phyloP scores from a whole-genome alignment of 2,888 invertebrate genomes.

The Argyresthia albistria region DNA sequence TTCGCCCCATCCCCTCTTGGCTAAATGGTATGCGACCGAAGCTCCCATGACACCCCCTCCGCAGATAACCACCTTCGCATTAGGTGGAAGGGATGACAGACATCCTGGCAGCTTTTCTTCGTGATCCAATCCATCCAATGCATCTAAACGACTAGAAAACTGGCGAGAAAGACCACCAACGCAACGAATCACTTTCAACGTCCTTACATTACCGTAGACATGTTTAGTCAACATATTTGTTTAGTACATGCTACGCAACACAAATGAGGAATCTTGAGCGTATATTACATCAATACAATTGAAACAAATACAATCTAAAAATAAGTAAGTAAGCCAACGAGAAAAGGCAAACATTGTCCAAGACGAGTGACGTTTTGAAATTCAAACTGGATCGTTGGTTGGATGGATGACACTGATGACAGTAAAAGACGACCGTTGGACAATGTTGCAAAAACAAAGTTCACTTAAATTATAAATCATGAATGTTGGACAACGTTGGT shows the following conservation, averaged over 20 bases:
- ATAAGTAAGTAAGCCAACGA: too few species aligned
- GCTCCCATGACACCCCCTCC: conserved; percentile 95
- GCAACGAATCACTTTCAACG: neutral
- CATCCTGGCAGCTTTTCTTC: conserved; percentile 43
- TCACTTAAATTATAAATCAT: too few species aligned
- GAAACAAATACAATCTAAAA: too few species aligned
- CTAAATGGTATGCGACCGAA: conserved; percentile 92
- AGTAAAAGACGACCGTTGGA: too few species aligned
- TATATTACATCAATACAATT: too few species aligned
- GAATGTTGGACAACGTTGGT: too few species aligned
- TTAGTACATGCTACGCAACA: neutral
- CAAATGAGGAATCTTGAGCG: neutral
- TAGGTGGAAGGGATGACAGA: conserved; percentile 38
- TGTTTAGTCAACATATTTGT: neutral
- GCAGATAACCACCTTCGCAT: conserved; percentile 86
- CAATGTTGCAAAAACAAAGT: too few species aligned
- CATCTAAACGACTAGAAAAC: conserved; percentile 33
- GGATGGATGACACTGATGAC: too few species aligned
- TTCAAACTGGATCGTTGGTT: too few species aligned
- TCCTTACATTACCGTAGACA: neutral
- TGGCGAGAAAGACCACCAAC: conserved; percentile 13
- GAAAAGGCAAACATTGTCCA: too few species aligned
- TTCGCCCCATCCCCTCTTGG: conserved; percentile 84
- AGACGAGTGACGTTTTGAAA: too few species aligned
- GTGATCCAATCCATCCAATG: conserved; percentile 36